A percentile compares a stretch with the other conserved stretches of the same genome.
Conservation (phyloP, 1,140 invertebrate genomes). For the Caerostris darwini region DNA sequence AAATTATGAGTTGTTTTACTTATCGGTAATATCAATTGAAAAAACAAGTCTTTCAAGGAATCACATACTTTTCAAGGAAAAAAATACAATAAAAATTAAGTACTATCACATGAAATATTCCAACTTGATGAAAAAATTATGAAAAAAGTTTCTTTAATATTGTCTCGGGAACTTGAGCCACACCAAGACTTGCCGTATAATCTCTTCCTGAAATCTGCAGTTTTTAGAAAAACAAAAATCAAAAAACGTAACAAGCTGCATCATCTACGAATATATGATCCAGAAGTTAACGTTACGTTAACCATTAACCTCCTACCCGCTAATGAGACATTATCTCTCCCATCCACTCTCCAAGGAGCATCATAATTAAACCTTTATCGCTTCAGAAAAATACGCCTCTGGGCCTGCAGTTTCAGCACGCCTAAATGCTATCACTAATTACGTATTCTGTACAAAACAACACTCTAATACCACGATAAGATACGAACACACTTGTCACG, state of each 20-base stretch:
- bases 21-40: too few relatives aligned
- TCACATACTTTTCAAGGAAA: too few relatives aligned
- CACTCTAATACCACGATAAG: constrained; percentile 1
- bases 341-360: background rate
- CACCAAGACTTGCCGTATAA: background rate
- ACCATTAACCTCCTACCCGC: background rate
- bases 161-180: background rate
- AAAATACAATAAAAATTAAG: too few relatives aligned
- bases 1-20: too few relatives aligned
- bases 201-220: background rate
- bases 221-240: background rate
- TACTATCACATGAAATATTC: too few relatives aligned
- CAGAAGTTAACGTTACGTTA: constrained; percentile 4
- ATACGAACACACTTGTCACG: background rate
- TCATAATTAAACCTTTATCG: constrained; percentile 18
- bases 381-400: background rate
- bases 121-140: too few relatives aligned
- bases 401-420: background rate
- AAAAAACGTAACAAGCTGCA: background rate
- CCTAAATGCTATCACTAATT: constrained; percentile 13
- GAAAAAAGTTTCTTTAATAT: too few relatives aligned
- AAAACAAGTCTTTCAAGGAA: too few relatives aligned
- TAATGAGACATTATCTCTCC: background rate
- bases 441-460: background rate
- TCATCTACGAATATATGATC: background rate